These are phyloP conservation scores for Acronicta alni DNA, from an alignment of 2,888 invertebrate species.

Conservation along the genomic window DNA sequence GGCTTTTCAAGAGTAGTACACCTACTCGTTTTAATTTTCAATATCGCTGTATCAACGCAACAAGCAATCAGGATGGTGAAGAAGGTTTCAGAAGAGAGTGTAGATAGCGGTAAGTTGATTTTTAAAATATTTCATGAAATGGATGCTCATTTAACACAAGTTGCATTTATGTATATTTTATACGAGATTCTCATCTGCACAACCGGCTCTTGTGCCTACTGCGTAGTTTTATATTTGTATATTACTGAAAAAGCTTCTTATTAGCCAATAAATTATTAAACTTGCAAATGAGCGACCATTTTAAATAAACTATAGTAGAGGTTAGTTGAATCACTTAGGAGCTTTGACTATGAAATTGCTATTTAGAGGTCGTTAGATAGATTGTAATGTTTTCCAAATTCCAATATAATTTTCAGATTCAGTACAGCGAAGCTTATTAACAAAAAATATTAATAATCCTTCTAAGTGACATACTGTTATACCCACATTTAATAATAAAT, in stretches of 20 bases:
- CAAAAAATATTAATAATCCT: conserved; percentile 22
- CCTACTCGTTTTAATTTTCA: conserved; percentile 82
- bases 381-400: conserved; percentile 14
- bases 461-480: conserved; percentile 8
- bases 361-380: conserved; percentile 25
- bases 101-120: conserved; percentile 86
- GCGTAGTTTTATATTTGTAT: conserved; percentile 61
- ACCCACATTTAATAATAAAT: background rate
- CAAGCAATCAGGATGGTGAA: conserved; percentile 87
- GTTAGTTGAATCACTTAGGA: conserved; percentile 14
- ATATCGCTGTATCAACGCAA: conserved; percentile 82
- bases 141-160: conserved; percentile 40
- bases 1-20: conserved; percentile 87
- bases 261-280: conserved; percentile 1
- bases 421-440: conserved; percentile 20
- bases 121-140: conserved; percentile 39
- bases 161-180: conserved; percentile 20
- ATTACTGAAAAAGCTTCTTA: background rate
- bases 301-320: conserved; percentile 10
- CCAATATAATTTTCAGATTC: conserved; percentile 30
- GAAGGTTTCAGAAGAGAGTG: conserved; percentile 89
- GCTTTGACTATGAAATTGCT: conserved; percentile 48
- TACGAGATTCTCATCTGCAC: conserved; percentile 48
- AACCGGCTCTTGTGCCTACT: conserved; percentile 61
- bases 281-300: conserved; percentile 25